A percentile compares a stretch with the other conserved stretches of the same genome.
Evolutionary conservation across 53 echinoderm and acorn worm species (phyloP).

Genomic region (Paracentrotus lividus): DNA sequence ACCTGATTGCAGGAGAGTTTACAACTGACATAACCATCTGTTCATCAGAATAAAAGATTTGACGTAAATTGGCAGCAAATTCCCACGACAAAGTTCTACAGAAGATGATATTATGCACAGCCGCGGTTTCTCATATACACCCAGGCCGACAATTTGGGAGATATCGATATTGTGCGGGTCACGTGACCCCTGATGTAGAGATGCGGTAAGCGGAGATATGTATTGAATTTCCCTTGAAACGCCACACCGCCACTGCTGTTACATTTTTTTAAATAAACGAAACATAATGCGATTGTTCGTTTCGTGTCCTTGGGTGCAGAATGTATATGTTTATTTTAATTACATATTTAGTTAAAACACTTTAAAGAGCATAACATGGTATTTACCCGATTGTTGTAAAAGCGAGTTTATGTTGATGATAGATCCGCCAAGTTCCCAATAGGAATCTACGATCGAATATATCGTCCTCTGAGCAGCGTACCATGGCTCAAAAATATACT

Average conservation of each 20-base stretch:
- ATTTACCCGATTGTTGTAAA: too few relatives aligned
- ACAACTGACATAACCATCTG: slow-evolving; percentile 6
- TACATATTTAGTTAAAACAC: too few relatives aligned
- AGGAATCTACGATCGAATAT: too few relatives aligned
- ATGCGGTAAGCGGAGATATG: neutral
- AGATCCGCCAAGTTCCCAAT: too few relatives aligned
- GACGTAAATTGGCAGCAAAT: neutral
- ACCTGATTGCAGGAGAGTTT: neutral
- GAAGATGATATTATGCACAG: neutral
- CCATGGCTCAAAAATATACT: too few relatives aligned
- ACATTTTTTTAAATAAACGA: neutral
- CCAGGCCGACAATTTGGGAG: neutral
- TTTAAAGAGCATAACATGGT: too few relatives aligned
- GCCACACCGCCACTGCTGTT: neutral
- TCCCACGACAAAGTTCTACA: neutral
- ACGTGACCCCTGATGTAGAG: neutral
- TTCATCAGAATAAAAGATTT: slow-evolving; percentile 7
- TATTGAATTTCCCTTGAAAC: neutral
- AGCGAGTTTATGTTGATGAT: too few relatives aligned
- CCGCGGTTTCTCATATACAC: neutral
- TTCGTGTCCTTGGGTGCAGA: neutral
- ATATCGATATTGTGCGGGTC: neutral
- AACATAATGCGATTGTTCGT: neutral
- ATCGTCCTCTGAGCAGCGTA: too few relatives aligned
- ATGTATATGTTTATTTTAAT: too few relatives aligned